A percentile compares a stretch with the other conserved stretches of the same genome.
Evolutionary conservation across 2,797 vertebrate genomes (phyloP).

Genomic region (Rhodeus uyekii): DNA sequence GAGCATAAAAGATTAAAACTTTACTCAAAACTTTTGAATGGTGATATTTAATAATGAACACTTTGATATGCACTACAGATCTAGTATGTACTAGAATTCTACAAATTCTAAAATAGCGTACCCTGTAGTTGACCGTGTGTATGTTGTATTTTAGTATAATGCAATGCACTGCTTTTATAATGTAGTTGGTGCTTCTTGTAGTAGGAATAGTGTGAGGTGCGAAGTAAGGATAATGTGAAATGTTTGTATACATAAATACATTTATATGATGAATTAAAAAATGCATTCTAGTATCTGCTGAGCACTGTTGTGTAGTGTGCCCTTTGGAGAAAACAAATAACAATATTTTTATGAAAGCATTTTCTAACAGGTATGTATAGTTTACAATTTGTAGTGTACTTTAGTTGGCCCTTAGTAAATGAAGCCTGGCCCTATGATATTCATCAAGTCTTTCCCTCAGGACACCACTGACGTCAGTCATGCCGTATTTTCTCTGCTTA

Average conservation of each 20-base stretch:
- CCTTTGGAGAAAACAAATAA: not conserved
- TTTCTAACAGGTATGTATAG: not conserved
- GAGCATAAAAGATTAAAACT: too few species aligned
- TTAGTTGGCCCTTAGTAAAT: not conserved
- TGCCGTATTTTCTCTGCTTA: slow-evolving; percentile 49
- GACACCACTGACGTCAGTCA: slow-evolving; percentile 51
- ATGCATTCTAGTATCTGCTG: not conserved
- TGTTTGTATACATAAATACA: not conserved
- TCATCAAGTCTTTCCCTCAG: slow-evolving; percentile 49
- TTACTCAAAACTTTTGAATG: too few species aligned
- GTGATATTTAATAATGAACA: too few species aligned
- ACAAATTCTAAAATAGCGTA: too few species aligned
- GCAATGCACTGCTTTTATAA: too few species aligned
- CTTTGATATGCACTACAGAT: too few species aligned
- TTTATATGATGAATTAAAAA: not conserved
- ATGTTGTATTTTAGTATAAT: too few species aligned
- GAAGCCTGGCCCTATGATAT: slow-evolving; percentile 38
- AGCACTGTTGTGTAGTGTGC: not conserved
- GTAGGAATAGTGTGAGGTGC: too few species aligned
- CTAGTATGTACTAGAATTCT: too few species aligned
- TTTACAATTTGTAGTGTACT: not conserved
- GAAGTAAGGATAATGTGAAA: too few species aligned
- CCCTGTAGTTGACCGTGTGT: too few species aligned
- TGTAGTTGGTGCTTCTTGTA: too few species aligned
- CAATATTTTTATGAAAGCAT: not conserved